Evolutionary conservation across 2,113 vertebrate species (phyloP), one percentile per base, ranked within the genome.

Genomic region (Thunnus maccoyii): DNA sequence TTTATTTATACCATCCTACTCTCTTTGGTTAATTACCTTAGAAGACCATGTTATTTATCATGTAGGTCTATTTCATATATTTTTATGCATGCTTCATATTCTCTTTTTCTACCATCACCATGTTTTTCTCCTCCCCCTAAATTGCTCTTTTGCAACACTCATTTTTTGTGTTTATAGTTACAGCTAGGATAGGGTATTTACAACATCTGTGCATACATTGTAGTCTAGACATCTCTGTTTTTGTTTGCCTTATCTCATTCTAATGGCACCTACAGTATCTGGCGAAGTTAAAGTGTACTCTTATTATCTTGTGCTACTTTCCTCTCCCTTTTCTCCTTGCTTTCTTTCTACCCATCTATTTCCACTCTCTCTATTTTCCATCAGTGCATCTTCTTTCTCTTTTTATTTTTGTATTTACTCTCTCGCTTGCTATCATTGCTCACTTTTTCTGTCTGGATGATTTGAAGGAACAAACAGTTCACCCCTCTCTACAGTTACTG

Each of bases 401-500:
- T 51, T 30, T 30, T 30, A 4, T 30, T 58, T 15, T n/a, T 62
- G 13, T 64, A 4, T 44, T 78, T 20, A 1, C 41, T 27, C 56
- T 30, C 27, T 54, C 30, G 48, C 47, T 46, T 48, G 50, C 50
- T 61, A 20, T 72, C 69, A 11, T 36, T 56, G 13, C 51, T 71
- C 20, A 72, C 41, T 58, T 18, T 32, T n/a, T 68, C 62, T 76
- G 14, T 71, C 41, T 62, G 22, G 17, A 36, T 75, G 36, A 80
- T 80, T 65, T 41, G 60, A 76, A 47, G 32, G 54, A 46, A 80
- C 72, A 63, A 72, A 41, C 18, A 20, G 48, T 78, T 87, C 61
- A 78, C 62, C 47, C 47, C 56, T 79, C 36, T 73, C 61, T 82
- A 72, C 52, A 58, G 56, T 80, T 78, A 71, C 25, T 47, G 32